Base-by-base conservation (phyloP, 2,888 invertebrate genomes). In the Laspeyria flexula region DNA sequence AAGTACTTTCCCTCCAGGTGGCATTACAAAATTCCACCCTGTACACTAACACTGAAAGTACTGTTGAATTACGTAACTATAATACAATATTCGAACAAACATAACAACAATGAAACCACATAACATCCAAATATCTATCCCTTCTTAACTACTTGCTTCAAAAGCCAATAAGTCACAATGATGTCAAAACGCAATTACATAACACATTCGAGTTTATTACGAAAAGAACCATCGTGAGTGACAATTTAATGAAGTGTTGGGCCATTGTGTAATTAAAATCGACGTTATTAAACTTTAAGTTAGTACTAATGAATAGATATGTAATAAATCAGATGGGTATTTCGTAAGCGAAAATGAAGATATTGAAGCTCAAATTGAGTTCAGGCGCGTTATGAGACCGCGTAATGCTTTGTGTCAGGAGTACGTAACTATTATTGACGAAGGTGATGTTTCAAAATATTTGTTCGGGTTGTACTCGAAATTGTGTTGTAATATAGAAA, bases 201-300 rank as follows among this genome's bases (percentile, higher is more conserved):
- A 76, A 82, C 60, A 60, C 44, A 43, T 39, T 43, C 15, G 50
- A 71, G 65, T 72, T 69, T 73, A 78, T 82, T 82, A 79, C 75
- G 69, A 78, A 80, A 80, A 79, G 73, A 75, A 71, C 63, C 73
- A 68, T 71, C 73, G 48, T 88, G 88, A 89, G 87, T 89, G 90
- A 89, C 88, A 90, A 86, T 88, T 84, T 88, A 90, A 90, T 88
- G 86, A 90, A 89, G 83, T 86, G 83, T 83, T 82, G 77, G 79
- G 52, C 74, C 79, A 86, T 90, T 89, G 86, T 88, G 79, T 85
- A 88, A 89, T 84, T 88, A 85, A 79, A 83, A 81, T 69, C 69
- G 76, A 79, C 74, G 79, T 79, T 83, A 84, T 87, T 85, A 86
- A 85, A 86, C 71, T 58, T 77, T 75, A 72, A 74, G 71, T 69